Conservation (phyloP, 2,113 vertebrate genomes). For the Centropus unirufus region DNA sequence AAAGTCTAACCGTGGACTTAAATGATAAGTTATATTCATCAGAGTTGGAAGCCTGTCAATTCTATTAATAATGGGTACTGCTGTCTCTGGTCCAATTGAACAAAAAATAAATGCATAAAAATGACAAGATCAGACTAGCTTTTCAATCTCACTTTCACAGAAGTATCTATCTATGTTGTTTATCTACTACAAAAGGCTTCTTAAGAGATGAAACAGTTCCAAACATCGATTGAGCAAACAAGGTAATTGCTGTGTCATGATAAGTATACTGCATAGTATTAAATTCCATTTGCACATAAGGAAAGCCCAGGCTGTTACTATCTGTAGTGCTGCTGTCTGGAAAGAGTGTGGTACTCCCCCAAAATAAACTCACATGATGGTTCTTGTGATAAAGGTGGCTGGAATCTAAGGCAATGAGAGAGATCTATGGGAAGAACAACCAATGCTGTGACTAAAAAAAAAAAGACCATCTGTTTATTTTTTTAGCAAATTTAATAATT, state of each 20-base stretch:
- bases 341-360: neutral
- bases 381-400: neutral
- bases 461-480: neutral
- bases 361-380: neutral
- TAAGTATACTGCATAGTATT: neutral
- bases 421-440: neutral
- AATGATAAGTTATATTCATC: neutral
- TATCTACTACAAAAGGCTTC: neutral
- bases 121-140: neutral
- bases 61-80: neutral
- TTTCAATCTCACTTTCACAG: neutral
- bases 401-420: neutral
- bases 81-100: neutral
- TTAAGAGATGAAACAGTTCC: neutral
- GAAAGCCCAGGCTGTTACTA: neutral
- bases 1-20: neutral
- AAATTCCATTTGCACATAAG: neutral
- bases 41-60: neutral
- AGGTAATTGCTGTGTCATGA: neutral
- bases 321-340: neutral
- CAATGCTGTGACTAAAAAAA: neutral
- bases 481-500: neutral
- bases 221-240: neutral
- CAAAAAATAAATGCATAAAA: fast-evolving
- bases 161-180: neutral